Evolutionary conservation across 2,113 vertebrate genomes (phyloP).

Genomic region (Dasypus novemcinctus): DNA sequence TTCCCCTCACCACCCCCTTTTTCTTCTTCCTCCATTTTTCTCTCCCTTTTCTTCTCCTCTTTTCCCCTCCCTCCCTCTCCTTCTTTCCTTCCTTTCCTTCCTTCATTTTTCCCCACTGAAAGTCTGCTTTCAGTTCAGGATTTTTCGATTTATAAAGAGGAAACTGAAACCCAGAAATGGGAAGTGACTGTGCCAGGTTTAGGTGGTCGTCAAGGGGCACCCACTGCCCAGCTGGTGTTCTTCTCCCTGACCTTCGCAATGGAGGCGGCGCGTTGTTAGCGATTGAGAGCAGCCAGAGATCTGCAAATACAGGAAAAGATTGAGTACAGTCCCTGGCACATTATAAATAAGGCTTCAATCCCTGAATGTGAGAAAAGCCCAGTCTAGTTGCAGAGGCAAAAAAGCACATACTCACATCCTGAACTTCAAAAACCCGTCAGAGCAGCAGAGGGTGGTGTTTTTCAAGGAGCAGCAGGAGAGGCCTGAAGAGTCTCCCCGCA

Average conservation of each 20-base stretch:
- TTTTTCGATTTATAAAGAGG: not conserved
- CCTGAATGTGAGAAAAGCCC: not conserved
- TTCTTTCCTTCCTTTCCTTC: fast-evolving
- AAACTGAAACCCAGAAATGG: not conserved
- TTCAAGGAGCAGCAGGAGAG: too few species aligned
- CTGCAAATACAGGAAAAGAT: not conserved
- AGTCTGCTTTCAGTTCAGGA: not conserved
- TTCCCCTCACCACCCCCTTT: too few species aligned
- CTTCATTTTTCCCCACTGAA: not conserved
- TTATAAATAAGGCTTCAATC: not conserved
- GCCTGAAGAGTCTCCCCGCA: not conserved
- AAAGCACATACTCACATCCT: not conserved
- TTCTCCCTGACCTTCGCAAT: not conserved
- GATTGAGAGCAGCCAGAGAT: not conserved
- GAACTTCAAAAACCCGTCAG: not conserved
- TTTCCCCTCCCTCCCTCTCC: too few species aligned
- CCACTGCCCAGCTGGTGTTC: not conserved
- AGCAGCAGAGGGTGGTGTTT: not conserved
- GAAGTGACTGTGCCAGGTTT: not conserved
- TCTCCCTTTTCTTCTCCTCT: too few species aligned
- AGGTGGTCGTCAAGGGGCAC: not conserved
- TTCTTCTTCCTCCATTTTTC: not conserved
- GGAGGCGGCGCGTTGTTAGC: not conserved
- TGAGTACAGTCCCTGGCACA: not conserved
- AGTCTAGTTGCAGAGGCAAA: not conserved